A percentile compares a stretch with the other conserved stretches of the same genome.
Evolutionary conservation across 2,113 vertebrate genomes (phyloP).

Genomic region (Plectropomus leopardus): DNA sequence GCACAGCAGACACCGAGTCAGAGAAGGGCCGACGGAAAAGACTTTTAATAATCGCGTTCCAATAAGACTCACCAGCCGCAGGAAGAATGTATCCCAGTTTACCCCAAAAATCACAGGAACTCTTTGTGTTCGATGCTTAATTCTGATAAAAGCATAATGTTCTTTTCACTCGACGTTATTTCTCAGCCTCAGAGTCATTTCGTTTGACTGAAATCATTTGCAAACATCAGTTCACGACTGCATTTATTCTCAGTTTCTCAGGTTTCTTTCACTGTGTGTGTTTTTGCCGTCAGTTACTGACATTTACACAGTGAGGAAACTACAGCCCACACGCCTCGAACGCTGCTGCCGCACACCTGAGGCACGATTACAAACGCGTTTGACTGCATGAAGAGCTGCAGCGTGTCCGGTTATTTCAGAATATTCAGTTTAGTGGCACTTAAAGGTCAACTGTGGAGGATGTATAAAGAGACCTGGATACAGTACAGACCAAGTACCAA

Average conservation of each 20-base stretch:
- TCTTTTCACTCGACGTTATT: conserved; percentile 9
- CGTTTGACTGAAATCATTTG: neutral
- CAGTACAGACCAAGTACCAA: too few relatives aligned
- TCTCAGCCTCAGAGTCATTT: neutral
- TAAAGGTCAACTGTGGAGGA: neutral
- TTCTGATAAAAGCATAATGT: conserved; percentile 9
- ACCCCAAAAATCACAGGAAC: neutral
- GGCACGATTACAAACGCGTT: neutral
- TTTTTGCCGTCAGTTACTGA: neutral
- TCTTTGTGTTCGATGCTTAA: conserved; percentile 4
- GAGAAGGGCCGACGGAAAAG: neutral
- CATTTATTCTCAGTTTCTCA: conserved; percentile 38
- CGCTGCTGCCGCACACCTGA: too few relatives aligned
- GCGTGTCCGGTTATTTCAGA: neutral
- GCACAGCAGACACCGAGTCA: neutral
- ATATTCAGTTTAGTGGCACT: neutral
- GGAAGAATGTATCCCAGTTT: conserved; percentile 39
- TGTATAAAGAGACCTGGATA: too few relatives aligned
- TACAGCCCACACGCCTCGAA: too few relatives aligned
- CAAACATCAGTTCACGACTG: neutral
- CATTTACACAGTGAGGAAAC: neutral
- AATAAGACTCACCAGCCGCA: conserved; percentile 49
- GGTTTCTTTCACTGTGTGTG: conserved; percentile 8
- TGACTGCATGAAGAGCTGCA: neutral
- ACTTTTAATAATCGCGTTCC: conserved; percentile 24